Evolutionary conservation across 2,797 vertebrate genomes (phyloP).

Genomic region (Pampus argenteus): DNA sequence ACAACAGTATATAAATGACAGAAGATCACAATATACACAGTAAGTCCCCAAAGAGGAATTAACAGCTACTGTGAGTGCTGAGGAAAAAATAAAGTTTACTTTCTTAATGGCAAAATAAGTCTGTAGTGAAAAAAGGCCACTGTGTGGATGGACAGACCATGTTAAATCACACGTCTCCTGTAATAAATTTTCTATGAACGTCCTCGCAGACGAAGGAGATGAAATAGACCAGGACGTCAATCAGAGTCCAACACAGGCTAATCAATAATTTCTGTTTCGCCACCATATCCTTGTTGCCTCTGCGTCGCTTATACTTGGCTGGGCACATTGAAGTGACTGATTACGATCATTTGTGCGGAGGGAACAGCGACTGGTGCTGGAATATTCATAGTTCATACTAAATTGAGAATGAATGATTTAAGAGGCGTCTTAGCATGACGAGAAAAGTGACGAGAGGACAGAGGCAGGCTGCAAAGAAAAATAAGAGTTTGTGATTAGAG

Average conservation of each 20-base stretch:
- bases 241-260: constrained; percentile 37
- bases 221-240: constrained; percentile 28
- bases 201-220: constrained; percentile 13
- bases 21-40: no score
- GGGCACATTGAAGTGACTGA: constrained; percentile 58
- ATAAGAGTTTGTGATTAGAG: not conserved
- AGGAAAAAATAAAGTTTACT: not conserved
- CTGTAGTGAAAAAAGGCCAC: not conserved
- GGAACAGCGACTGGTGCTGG: constrained; percentile 20
- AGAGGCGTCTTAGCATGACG: constrained; percentile 24
- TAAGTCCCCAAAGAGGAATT: not conserved
- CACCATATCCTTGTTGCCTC: constrained; percentile 50
- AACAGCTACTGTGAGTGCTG: not conserved
- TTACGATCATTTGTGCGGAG: constrained; percentile 44
- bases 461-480: not conserved
- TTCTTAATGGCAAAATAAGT: not conserved
- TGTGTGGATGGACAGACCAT: not conserved
- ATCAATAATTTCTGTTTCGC: constrained; percentile 62
- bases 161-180: not conserved
- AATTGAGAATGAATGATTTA: constrained; percentile 74
- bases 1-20: no score
- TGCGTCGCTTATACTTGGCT: constrained; percentile 34
- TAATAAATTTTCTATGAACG: constrained; percentile 24
- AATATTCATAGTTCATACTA: constrained; percentile 70
- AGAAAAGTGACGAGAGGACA: constrained; percentile 31